Conservation (phyloP, 2,113 vertebrate species). For the Aix galericulata region DNA sequence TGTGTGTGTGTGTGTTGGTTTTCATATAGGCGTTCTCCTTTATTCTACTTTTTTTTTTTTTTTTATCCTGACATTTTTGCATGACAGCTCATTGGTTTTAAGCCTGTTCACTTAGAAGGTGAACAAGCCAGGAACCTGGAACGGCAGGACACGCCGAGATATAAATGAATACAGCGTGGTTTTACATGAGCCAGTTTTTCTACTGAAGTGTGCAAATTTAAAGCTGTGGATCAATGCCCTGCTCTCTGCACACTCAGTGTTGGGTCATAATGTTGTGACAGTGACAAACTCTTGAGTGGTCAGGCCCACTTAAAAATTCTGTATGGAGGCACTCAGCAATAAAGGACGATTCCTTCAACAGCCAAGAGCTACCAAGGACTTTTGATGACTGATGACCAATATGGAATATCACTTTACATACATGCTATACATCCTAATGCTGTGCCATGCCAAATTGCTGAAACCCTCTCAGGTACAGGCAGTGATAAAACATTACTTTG, state of each 20-base stretch:
- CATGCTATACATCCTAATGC: background rate
- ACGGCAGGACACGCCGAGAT: background rate
- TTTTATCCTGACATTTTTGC: background rate
- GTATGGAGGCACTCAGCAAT: constrained; percentile 6
- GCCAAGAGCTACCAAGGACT: constrained; percentile 34
- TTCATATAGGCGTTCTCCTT: background rate
- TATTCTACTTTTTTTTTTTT: background rate
- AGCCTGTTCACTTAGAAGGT: background rate
- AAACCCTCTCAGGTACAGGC: background rate
- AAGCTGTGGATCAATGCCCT: constrained; percentile 9
- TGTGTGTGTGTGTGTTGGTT: background rate
- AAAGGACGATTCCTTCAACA: constrained; percentile 15
- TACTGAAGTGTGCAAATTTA: constrained; percentile 19
- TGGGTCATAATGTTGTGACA: background rate
- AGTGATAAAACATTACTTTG: background rate
- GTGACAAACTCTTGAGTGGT: constrained; percentile 8
- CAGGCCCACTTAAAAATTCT: constrained; percentile 11
- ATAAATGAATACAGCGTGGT: background rate
- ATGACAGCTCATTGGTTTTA: background rate
- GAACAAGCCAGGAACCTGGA: background rate
- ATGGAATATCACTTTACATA: background rate
- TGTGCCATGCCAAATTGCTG: fast-evolving
- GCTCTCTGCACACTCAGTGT: background rate
- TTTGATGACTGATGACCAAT: constrained; percentile 24
- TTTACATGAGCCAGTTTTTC: constrained; percentile 15